Base-by-base conservation (phyloP, 1,140 invertebrate species). In the Brachionus rubens region DNA sequence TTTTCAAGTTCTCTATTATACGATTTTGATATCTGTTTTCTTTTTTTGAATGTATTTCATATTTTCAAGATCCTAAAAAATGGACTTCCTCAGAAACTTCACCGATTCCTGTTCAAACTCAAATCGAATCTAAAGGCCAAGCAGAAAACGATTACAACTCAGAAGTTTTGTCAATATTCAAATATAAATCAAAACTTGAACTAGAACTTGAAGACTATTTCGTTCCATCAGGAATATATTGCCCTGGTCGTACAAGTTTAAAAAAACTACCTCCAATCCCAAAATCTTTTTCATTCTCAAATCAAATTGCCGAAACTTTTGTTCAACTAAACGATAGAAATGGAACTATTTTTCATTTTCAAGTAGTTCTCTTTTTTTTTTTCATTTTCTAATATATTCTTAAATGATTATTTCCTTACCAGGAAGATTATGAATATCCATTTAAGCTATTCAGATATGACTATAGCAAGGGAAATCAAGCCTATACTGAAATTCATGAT, bases 401-500 rank as follows among this genome's bases (percentile, higher is more conserved):
- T n/a, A n/a, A n/a, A n/a, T n/a, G n/a, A n/a, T n/a, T 19, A 19
- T 50, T 50, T 5, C 48, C 26, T 28, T n/a, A 24, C n/a, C n/a
- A 70, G 65, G 65, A 70, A 46, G 65, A 70, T 28, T 70, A 70
- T 70, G 65, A 70, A 9, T 70, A 21, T 30, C 19, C 28, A 7
- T 24, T 6, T 21, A 47, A 70, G 21, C n/a, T 70, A 4, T 70
- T 70, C 10, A 26, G 65, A 70, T 70, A 16, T 70, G 65, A 70
- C 33, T 70, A 70, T 24, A 16, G 46, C 26, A 0, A n/a, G 5
- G 0, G 21, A 47, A 70, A 70, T 7, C 3, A 14, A 16, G 36
- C 47, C 6, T 46, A 16, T 9, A 70, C 36, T 7, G 65, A 70
- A 50, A 70, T 70, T 70, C 65, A 70, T 33, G 65, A 70, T 33